Base-by-base conservation (phyloP, 2,113 vertebrate genomes). In the Rhabdomys dilectus region DNA sequence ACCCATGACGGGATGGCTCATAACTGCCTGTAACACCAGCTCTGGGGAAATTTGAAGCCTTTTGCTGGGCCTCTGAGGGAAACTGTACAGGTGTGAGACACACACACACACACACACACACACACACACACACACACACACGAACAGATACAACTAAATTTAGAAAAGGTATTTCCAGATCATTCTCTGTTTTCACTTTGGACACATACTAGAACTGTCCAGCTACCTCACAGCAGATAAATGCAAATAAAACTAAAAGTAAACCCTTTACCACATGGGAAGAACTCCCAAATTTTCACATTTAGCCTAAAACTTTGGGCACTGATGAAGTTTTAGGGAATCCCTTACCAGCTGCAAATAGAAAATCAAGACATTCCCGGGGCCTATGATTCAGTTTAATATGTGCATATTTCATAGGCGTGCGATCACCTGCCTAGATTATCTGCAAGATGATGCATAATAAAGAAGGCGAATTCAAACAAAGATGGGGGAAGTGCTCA, bases 181-280 rank as follows among this genome's bases (percentile, higher is more conserved):
- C 13, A 39, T 56, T 58, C 84, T 97, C 96, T 91, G 78, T 94
- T 97, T 98, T 98, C 95, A 97, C 97, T 95, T 97, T 91, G 97
- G 97, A 97, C 94, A 97, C 64, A 95, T 95, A 97, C 97, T 97
- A 98, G 97, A 97, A 97, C 97, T 97, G 7, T 66, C 62, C 76
- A 80, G 96, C 82, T 97, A 96, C 91, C 96, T 84, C 36, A 86
- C 64, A 34, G 95, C 51, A 96, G 97, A 96, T 77, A 85, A 34
- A 56, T 5, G 2, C 78, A 78, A 92, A 97, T 95, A 96, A 94
- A 98, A 98, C 95, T 97, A 95, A 90, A 98, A 97, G 95, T 53
- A 95, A 26, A 93, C 96, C 93, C 89, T 97, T 96, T 95, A 93
- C 82, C 94, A 95, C 94, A 95, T 93, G 91, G 97, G 80, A 91